Evolutionary conservation across 2,888 invertebrate genomes (phyloP).

Genomic region (Lithosia quadra): DNA sequence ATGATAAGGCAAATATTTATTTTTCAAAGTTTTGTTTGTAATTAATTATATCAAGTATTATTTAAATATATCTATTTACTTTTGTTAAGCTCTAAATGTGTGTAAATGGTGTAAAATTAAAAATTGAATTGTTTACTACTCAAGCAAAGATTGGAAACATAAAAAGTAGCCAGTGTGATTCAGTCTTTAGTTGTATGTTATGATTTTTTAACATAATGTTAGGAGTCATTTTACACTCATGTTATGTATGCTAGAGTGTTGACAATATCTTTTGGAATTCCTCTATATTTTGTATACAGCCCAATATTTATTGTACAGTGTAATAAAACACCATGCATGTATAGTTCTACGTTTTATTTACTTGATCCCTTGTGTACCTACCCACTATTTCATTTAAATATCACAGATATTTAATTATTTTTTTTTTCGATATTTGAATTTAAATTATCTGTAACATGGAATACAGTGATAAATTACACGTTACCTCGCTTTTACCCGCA

Average conservation of each 20-base stretch:
- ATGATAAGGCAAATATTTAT: not conserved
- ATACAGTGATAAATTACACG: too few species aligned
- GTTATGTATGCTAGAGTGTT: slow-evolving; percentile 79
- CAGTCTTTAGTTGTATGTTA: slow-evolving; percentile 58
- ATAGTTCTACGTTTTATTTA: slow-evolving; percentile 63
- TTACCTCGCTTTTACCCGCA: too few species aligned
- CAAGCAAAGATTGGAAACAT: not conserved
- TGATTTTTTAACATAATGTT: slow-evolving; percentile 71
- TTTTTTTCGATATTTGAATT: too few species aligned
- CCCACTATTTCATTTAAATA: not conserved
- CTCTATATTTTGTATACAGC: slow-evolving; percentile 86
- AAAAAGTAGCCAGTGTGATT: slow-evolving; percentile 41
- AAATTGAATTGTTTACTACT: not conserved
- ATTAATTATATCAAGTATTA: not conserved
- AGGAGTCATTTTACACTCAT: slow-evolving; percentile 76
- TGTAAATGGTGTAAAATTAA: too few species aligned
- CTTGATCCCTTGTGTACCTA: slow-evolving; percentile 11
- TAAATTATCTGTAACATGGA: too few species aligned
- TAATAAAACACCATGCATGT: slow-evolving; percentile 86
- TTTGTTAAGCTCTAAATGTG: too few species aligned
- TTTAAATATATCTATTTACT: too few species aligned
- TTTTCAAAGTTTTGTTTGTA: not conserved
- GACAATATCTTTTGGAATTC: slow-evolving; percentile 86
- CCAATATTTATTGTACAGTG: slow-evolving; percentile 86
- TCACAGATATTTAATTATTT: too few species aligned